A percentile compares a stretch with the other conserved stretches of the same genome.
Conservation (phyloP, 2,797 vertebrate genomes). For the Anniella stebbinsi region DNA sequence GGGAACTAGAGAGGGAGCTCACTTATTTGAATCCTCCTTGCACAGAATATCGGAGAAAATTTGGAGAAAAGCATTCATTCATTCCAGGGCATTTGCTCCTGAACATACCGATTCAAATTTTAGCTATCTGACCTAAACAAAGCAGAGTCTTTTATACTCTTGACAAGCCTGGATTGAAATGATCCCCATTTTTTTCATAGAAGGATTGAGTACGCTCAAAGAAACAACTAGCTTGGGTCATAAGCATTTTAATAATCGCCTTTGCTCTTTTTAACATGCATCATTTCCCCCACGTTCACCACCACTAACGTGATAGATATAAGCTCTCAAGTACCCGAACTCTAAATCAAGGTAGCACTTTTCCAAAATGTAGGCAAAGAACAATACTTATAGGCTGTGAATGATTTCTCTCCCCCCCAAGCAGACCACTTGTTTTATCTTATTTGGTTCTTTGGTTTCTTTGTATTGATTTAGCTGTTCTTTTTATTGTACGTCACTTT, state of each 20-base stretch:
- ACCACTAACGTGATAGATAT: neutral
- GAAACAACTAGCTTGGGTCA: neutral
- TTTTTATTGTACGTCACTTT: neutral
- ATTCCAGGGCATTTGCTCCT: neutral
- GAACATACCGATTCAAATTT: neutral
- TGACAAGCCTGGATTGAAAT: neutral
- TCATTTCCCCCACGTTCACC: neutral
- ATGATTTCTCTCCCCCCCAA: neutral
- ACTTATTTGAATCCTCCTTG: neutral
- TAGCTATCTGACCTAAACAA: conserved; percentile 3
- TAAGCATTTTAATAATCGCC: neutral
- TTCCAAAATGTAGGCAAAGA: neutral
- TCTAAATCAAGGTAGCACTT: neutral
- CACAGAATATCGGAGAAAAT: neutral
- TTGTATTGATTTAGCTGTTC: neutral
- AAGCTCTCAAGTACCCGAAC: neutral
- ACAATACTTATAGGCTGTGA: neutral
- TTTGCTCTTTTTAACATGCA: neutral
- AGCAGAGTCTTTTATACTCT: neutral
- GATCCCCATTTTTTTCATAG: neutral
- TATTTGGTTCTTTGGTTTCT: no score
- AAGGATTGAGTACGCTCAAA: neutral
- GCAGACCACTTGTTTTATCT: neutral
- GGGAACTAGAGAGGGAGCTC: neutral
- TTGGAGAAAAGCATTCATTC: no score